These are phyloP conservation scores for Cryptophagus acutangulus DNA, from an alignment of 2,888 invertebrate species.

Conservation along the genomic window DNA sequence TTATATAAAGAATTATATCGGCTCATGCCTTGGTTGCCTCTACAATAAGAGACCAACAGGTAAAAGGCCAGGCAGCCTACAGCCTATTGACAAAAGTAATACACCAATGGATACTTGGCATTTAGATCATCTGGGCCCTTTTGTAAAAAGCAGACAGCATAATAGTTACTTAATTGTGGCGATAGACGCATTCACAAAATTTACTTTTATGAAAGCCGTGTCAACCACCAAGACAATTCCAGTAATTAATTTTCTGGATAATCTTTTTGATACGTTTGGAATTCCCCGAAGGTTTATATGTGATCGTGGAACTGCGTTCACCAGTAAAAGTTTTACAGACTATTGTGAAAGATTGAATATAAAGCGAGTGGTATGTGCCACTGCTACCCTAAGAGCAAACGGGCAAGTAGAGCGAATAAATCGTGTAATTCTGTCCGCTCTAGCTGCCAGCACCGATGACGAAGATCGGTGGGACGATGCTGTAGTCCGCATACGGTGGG, in stretches of 20 bases:
- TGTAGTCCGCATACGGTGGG: slow-evolving; percentile 21
- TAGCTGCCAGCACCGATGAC: slow-evolving; percentile 18
- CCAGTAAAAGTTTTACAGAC: slow-evolving; percentile 22
- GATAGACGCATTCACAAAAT: slow-evolving; percentile 38
- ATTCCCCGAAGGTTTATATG: slow-evolving; percentile 22
- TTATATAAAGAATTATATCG: slow-evolving; percentile 28
- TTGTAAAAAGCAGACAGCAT: slow-evolving; percentile 23
- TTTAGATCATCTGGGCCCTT: slow-evolving; percentile 31
- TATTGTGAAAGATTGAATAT: slow-evolving; percentile 16
- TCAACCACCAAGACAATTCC: slow-evolving; percentile 19
- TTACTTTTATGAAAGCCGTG: slow-evolving; percentile 31
- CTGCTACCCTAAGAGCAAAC: slow-evolving; percentile 30
- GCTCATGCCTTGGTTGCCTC: slow-evolving; percentile 30
- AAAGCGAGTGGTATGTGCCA: slow-evolving; percentile 26
- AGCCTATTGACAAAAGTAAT: slow-evolving; percentile 20
- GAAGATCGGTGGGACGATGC: slow-evolving; percentile 27
- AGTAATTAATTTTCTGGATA: slow-evolving; percentile 21
- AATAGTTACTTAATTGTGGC: slow-evolving; percentile 30
- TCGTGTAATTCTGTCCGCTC: slow-evolving; percentile 20
- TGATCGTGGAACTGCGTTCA: slow-evolving; percentile 25
- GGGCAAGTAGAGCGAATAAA: slow-evolving; percentile 31
- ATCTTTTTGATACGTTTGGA: slow-evolving; percentile 22
- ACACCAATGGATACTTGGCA: slow-evolving; percentile 32
- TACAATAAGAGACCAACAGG: slow-evolving; percentile 31
- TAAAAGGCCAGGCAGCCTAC: slow-evolving; percentile 14